These are phyloP conservation scores for Porites evermanni DNA, from an alignment of 92 coral and sea anemone species.

Conservation along the genomic window DNA sequence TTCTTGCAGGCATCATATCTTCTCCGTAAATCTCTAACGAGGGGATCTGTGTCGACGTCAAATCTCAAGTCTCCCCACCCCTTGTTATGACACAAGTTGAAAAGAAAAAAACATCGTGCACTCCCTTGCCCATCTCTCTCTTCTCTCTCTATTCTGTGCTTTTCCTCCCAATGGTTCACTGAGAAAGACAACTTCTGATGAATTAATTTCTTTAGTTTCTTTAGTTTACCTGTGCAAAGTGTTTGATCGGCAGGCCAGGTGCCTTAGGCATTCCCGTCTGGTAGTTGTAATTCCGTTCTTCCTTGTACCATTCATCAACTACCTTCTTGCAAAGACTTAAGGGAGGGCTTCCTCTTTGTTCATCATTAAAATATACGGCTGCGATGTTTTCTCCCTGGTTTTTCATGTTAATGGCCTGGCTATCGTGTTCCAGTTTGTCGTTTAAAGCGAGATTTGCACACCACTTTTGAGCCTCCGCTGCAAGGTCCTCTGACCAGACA, in stretches of 20 bases:
- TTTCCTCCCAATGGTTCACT: too few relatives aligned
- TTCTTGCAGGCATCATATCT: too few relatives aligned
- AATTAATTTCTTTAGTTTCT: too few relatives aligned
- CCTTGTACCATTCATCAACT: slow-evolving; percentile 78
- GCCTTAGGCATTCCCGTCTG: slow-evolving; percentile 62
- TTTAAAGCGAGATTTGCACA: slow-evolving; percentile 74
- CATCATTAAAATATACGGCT: slow-evolving; percentile 53
- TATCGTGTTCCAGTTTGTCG: slow-evolving; percentile 72
- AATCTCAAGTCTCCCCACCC: too few relatives aligned
- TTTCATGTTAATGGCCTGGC: slow-evolving; percentile 47
- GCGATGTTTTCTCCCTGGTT: slow-evolving; percentile 88
- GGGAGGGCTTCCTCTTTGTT: slow-evolving; percentile 22
- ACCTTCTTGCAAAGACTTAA: slow-evolving; percentile 48
- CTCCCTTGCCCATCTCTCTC: too few relatives aligned
- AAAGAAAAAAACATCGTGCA: too few relatives aligned
- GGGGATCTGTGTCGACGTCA: too few relatives aligned
- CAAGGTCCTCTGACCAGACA: slow-evolving; percentile 83
- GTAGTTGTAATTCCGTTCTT: slow-evolving; percentile 72
- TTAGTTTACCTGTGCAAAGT: slow-evolving; percentile 80
- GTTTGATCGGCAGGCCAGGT: slow-evolving; percentile 57
- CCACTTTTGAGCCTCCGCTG: slow-evolving; percentile 77
- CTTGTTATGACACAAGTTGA: too few relatives aligned
- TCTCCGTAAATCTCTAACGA: too few relatives aligned
- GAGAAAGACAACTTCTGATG: too few relatives aligned
- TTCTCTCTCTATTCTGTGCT: too few relatives aligned